Evolutionary conservation across 2,797 vertebrate species (phyloP).

Genomic region (Epinephelus coioides): DNA sequence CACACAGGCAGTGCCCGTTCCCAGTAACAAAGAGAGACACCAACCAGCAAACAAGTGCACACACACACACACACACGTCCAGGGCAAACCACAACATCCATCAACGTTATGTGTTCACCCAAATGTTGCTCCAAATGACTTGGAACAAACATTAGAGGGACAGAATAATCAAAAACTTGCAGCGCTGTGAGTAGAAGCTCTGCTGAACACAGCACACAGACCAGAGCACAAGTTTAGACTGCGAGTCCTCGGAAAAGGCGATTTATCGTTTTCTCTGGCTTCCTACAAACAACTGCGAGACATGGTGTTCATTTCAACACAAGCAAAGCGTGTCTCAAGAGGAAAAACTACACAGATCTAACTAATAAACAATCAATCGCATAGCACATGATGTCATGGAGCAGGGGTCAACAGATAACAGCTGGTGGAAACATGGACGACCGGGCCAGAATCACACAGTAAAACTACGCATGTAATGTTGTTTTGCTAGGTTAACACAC

Average conservation of each 20-base stretch:
- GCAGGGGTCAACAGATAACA: conserved; percentile 33
- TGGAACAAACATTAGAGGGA: conserved; percentile 53
- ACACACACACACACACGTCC: conserved; percentile 27
- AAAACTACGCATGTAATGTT: neutral
- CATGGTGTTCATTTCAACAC: conserved; percentile 8
- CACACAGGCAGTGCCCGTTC: neutral
- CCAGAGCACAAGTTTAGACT: conserved; percentile 20
- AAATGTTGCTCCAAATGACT: conserved; percentile 53
- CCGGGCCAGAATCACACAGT: neutral
- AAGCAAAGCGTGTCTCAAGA: neutral
- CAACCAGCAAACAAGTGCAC: conserved; percentile 56
- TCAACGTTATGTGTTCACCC: conserved; percentile 54
- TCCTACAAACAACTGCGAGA: conserved; percentile 21
- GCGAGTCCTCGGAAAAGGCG: conserved; percentile 8
- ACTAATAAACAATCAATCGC: conserved; percentile 25
- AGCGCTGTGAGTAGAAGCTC: conserved; percentile 18
- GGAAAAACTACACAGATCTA: conserved; percentile 3
- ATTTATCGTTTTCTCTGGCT: conserved; percentile 26
- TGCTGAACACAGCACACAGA: neutral
- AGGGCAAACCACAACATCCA: conserved; percentile 65
- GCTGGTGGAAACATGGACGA: neutral
- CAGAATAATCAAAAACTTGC: conserved; percentile 58
- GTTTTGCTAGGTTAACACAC: neutral
- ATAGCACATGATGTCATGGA: conserved; percentile 28
- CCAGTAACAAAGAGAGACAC: conserved; percentile 48